Conservation (phyloP, 1,140 invertebrate species). For the Pseudomyrmex sp. region DNA sequence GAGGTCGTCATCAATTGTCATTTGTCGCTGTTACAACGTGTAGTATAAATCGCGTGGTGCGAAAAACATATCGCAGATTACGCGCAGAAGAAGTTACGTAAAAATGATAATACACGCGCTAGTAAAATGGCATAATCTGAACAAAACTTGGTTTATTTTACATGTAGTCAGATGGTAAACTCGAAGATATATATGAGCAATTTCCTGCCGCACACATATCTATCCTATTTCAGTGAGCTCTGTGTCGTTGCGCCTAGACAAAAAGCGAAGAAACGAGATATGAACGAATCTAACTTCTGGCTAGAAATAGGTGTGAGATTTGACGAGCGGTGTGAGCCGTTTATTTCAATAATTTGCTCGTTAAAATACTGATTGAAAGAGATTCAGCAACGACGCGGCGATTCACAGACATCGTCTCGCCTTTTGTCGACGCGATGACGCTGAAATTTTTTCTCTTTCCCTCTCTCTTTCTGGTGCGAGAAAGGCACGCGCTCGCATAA, state of each 20-base stretch:
- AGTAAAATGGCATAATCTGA: neutral
- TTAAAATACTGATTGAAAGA: constrained; percentile 78
- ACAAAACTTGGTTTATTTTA: neutral
- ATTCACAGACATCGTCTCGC: constrained; percentile 57
- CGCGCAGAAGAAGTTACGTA: constrained; percentile 2
- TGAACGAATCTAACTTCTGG: constrained; percentile 58
- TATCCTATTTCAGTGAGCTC: constrained; percentile 30
- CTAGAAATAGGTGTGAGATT: constrained; percentile 63
- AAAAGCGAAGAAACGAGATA: constrained; percentile 49
- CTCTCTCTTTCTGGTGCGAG: constrained; percentile 15
- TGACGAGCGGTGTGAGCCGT: constrained; percentile 54
- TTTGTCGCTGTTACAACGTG: neutral
- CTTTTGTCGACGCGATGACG: constrained; percentile 73
- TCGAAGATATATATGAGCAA: constrained; percentile 26
- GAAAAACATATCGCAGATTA: neutral
- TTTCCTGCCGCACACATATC: constrained; percentile 20
- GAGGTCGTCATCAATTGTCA: neutral
- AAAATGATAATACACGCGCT: neutral
- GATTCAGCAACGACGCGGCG: constrained; percentile 45
- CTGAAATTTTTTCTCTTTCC: constrained; percentile 63
- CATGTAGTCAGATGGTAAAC: constrained; percentile 8
- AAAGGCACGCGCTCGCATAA: constrained; percentile 76
- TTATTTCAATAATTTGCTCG: constrained; percentile 80
- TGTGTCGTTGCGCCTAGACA: constrained; percentile 17
- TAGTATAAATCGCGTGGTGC: neutral